phyloP scores from a whole-genome alignment of 2,888 invertebrate species.

The Drosophila borborema region DNA sequence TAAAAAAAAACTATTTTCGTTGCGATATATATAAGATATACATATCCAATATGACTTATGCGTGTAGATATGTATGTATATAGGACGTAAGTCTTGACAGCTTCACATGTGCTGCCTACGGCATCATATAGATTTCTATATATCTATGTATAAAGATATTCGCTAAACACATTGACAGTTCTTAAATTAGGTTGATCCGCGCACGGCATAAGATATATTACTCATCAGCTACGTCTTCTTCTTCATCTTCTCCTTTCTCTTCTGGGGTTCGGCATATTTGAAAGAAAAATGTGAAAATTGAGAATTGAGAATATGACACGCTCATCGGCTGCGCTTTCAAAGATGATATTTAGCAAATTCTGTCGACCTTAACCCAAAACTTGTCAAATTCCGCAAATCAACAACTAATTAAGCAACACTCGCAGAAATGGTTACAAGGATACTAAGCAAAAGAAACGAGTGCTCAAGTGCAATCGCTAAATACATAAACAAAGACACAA shows the following conservation, averaged over 20 bases:
- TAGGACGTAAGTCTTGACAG: constrained; percentile 35
- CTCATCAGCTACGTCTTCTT: constrained; percentile 26
- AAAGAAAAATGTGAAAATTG: constrained; percentile 28
- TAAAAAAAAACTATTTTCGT: constrained; percentile 31
- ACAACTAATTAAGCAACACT: constrained; percentile 29
- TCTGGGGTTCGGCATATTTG: constrained; percentile 15
- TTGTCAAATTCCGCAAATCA: constrained; percentile 10
- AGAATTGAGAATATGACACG: constrained; percentile 43
- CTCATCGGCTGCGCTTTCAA: constrained; percentile 7
- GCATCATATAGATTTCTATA: background rate
- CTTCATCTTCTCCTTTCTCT: background rate
- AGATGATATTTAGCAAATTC: background rate
- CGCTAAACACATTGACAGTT: constrained; percentile 58
- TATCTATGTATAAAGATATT: constrained; percentile 29
- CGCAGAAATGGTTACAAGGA: constrained; percentile 56
- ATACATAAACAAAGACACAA: constrained; percentile 5
- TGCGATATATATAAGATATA: constrained; percentile 14
- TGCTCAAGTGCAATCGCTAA: constrained; percentile 20
- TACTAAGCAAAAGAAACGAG: constrained; percentile 14
- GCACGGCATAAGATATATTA: constrained; percentile 41
- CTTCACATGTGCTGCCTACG: constrained; percentile 25
- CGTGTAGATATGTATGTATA: constrained; percentile 2
- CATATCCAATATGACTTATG: background rate
- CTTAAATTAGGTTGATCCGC: constrained; percentile 69
- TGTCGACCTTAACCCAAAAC: constrained; percentile 53